These are phyloP conservation scores for Ornithoptera alexandrae DNA, from an alignment of 2,888 invertebrate species.

Conservation along the genomic window DNA sequence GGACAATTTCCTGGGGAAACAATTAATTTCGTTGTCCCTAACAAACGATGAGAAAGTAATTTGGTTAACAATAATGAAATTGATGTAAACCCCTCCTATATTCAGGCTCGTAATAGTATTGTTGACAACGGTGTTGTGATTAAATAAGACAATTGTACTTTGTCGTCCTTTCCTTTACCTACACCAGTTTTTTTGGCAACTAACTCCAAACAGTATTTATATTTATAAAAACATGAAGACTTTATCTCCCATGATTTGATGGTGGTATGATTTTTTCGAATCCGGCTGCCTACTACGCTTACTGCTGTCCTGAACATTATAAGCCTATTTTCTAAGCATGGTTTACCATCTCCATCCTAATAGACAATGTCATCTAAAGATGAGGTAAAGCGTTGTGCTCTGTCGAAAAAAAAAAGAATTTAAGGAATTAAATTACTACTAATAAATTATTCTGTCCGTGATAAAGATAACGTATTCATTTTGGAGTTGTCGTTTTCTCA, in stretches of 20 bases:
- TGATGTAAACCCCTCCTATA: slow-evolving; percentile 30
- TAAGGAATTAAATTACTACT: too few relatives aligned
- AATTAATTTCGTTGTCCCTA: slow-evolving; percentile 42
- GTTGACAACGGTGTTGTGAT: slow-evolving; percentile 26
- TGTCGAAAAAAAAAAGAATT: too few relatives aligned
- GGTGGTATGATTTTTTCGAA: too few relatives aligned
- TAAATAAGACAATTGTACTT: slow-evolving; percentile 12
- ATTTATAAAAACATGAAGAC: too few relatives aligned
- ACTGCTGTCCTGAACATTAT: not conserved
- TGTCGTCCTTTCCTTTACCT: not conserved
- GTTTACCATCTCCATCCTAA: too few relatives aligned
- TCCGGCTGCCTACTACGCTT: too few relatives aligned
- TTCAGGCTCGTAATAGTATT: slow-evolving; percentile 9
- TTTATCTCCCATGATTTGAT: too few relatives aligned
- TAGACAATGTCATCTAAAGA: too few relatives aligned
- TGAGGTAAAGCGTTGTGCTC: too few relatives aligned
- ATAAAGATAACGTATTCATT: too few relatives aligned
- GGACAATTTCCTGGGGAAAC: slow-evolving; percentile 66
- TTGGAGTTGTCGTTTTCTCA: too few relatives aligned
- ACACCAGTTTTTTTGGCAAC: not conserved
- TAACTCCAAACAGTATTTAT: not conserved
- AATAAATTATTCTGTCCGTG: too few relatives aligned
- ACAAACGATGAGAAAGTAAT: slow-evolving; percentile 57
- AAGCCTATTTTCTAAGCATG: not conserved
- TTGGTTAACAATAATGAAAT: slow-evolving; percentile 52